A percentile compares a stretch with the other conserved stretches of the same genome.
These are phyloP conservation scores for Campopleginae sp. DNA, from an alignment of 2,888 invertebrate genomes.

Conservation along the genomic window DNA sequence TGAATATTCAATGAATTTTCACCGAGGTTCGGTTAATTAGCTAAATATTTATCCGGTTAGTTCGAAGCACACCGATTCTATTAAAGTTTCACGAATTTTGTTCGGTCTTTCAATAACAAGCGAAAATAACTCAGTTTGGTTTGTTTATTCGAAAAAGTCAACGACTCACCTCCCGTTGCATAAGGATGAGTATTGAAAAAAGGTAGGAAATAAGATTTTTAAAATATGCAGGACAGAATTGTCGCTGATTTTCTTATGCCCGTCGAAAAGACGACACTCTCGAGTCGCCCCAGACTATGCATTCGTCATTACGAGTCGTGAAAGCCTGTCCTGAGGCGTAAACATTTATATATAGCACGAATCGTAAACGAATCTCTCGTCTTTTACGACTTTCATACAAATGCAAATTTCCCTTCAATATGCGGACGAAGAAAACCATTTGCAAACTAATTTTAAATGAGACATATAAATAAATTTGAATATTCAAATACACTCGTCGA, in stretches of 20 bases:
- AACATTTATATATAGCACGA: constrained; percentile 60
- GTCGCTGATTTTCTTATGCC: constrained; percentile 16
- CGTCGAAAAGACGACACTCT: neutral
- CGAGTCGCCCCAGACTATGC: constrained; percentile 33
- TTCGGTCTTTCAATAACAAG: neutral
- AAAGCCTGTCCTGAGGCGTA: constrained; percentile 55
- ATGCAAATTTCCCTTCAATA: constrained; percentile 49
- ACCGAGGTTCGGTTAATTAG: neutral
- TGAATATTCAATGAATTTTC: neutral
- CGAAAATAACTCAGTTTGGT: neutral
- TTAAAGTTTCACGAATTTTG: neutral
- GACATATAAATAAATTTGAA: neutral
- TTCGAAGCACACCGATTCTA: neutral
- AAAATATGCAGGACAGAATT: neutral
- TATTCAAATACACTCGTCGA: neutral
- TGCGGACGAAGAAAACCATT: neutral
- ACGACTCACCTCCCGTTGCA: neutral
- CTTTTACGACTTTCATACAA: constrained; percentile 50
- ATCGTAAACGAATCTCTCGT: constrained; percentile 58
- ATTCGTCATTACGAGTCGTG: constrained; percentile 52
- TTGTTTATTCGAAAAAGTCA: neutral
- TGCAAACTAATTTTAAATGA: constrained; percentile 5
- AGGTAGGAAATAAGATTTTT: neutral
- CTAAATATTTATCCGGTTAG: constrained; percentile 3
- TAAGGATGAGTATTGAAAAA: neutral